Evolutionary conservation across 2,113 vertebrate species (phyloP), one percentile per base, ranked within the genome.

Genomic region (Varanus salvator): DNA sequence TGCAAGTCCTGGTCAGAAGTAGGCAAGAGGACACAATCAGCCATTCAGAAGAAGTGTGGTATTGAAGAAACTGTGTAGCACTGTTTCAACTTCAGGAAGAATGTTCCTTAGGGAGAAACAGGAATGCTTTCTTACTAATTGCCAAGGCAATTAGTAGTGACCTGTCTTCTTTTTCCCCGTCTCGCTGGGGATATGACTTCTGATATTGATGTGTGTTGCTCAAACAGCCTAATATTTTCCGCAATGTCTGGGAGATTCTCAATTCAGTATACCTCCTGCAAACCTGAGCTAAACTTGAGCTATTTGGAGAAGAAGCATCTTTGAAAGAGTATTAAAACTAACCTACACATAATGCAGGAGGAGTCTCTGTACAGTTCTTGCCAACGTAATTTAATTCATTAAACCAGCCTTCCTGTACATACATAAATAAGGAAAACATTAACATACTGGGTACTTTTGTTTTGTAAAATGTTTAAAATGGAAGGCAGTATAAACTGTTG

Each of bases 381-480:
- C 52, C 44, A 68, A 66, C 19, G 23, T 0, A 0, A 83, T 0
- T 0, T 0, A 5, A 91, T 31, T 69, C 31, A 85, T 29, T 85
- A 78, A 74, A 71, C 74, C 80, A 92, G 21, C 54, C 3, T 89
- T 52, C 64, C 38, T 6, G 23, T 48, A 34, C 0, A 76, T 27
- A 66, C 82, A 86, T 84, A 77, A 0, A 0, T 21, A 48, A 68
- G 64, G 29, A 64, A 60, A 6, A 52, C 60, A 76, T 78, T 80
- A 48, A 72, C 17, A 74, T 57, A 85, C 54, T 11, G 17, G 31
- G 34, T 27, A 27, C 2, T 38, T 89, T 94, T 94, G 81, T 94
- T 90, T 93, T 91, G 96, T 91, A 94, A 96, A 84, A 93, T 25
- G 91, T 92, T 96, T 94, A 91, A 64, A 94, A 97, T 96, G 92